Evolutionary conservation across 2,797 vertebrate genomes (phyloP), one percentile per base, ranked within the genome.

Genomic region (Anisognathus igniventris): DNA sequence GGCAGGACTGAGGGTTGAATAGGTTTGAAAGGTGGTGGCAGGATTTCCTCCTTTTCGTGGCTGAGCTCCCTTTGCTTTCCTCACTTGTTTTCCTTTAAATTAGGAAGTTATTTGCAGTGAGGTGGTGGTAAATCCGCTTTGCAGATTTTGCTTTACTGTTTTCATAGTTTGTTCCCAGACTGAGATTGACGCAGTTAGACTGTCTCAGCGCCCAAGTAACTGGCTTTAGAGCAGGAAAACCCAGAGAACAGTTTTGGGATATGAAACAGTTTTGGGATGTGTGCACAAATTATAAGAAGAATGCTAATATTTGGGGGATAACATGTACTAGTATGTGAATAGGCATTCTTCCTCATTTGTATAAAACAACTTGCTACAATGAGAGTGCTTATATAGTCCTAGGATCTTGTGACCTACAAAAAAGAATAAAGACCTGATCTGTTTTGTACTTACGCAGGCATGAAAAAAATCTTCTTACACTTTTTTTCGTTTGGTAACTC

Each of bases 11-110:
- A 18, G 0, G 12, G 35, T 48, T 88, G 54, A 93, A 85, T 60
- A 23, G n/a, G 24, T 70, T 82, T 89, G 65, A 92, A 92, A 93
- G 39, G 88, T 86, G 57, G 86, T 57, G 53, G 47, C 92, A 95
- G 91, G 84, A 92, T 96, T 95, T 96, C 92, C 91, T 92, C 42
- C 86, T 78, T 95, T 95, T 95, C 93, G 88, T 86, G 72, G 30
- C 64, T 65, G 77, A 92, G 39, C 58, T 89, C 45, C n/a, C 42
- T 91, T 92, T 70, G 56, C 81, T 95, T 88, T 94, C 65, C 57
- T 37, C 73, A 54, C 51, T 92, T 92, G 54, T 92, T 90, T 95
- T 82, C 17, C 65, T 80, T 95, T 85, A 87, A 93, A 94, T 86
- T 74, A 77, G 75, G 78, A 88, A 94, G 54, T 88, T 37, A 83